Conservation (phyloP, 2,113 vertebrate species). For the Cavia porcellus region DNA sequence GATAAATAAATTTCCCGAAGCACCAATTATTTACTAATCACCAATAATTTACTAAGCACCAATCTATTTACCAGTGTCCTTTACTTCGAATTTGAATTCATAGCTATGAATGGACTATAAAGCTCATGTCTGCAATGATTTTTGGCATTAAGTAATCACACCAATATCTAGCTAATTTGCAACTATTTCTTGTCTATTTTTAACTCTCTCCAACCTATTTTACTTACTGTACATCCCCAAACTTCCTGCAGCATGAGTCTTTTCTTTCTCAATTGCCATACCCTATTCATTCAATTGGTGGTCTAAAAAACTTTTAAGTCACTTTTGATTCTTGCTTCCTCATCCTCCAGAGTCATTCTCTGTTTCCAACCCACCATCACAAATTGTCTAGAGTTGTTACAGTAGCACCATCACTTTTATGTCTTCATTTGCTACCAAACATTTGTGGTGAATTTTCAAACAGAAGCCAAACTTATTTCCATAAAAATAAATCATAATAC, state of each 20-base stretch:
- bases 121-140: neutral
- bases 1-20: neutral
- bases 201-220: neutral
- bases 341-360: neutral
- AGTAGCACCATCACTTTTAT: neutral
- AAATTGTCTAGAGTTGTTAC: neutral
- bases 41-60: too few relatives aligned
- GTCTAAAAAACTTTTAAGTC: neutral
- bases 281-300: neutral
- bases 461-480: neutral
- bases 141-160: neutral
- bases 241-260: neutral
- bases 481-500: neutral
- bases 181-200: neutral
- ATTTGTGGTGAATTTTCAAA: neutral
- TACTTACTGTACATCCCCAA: neutral
- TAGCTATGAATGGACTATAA: neutral
- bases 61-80: neutral
- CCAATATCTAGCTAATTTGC: neutral
- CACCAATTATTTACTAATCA: too few relatives aligned
- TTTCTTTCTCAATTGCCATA: neutral
- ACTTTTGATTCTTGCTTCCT: neutral
- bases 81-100: constrained; percentile 25
- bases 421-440: neutral
- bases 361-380: neutral